Evolutionary conservation across 23 tunicate genomes (phyloP).

Genomic region (Clavelina lepadiformis): DNA sequence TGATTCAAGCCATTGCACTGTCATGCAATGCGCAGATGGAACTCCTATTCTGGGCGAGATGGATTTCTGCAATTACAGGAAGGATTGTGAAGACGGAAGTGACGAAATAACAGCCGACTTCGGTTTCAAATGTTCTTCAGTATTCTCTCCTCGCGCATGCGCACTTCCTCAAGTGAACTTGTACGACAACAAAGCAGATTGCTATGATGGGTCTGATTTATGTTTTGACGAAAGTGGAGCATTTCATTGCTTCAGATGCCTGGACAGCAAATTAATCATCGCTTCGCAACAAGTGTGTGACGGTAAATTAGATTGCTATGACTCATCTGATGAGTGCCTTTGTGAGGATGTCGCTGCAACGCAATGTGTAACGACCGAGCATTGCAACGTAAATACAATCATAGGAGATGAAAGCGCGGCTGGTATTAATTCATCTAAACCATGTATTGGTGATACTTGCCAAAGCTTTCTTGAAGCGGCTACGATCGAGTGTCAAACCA

Average conservation of each 20-base stretch:
- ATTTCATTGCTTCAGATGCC: conserved; percentile 10
- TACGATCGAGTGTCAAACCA: too few relatives aligned
- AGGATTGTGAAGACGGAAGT: background rate
- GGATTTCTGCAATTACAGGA: background rate
- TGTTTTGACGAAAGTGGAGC: conserved; percentile 13
- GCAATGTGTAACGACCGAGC: too few relatives aligned
- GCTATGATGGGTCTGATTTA: conserved; percentile 13
- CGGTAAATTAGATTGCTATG: conserved; percentile 19
- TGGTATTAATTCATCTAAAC: too few relatives aligned
- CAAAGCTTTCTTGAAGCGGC: too few relatives aligned
- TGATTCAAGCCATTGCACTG: too few relatives aligned
- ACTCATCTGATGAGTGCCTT: conserved; percentile 19
- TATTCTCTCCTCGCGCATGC: background rate
- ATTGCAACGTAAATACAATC: too few relatives aligned
- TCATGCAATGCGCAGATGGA: conserved; percentile 7
- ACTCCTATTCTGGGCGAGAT: background rate
- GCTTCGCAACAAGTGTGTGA: conserved; percentile 20
- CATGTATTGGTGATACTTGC: too few relatives aligned
- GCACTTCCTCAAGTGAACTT: conserved; percentile 20
- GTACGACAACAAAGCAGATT: conserved; percentile 2
- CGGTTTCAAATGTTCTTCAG: conserved; percentile 8
- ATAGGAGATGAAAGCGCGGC: too few relatives aligned
- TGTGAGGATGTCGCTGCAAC: too few relatives aligned
- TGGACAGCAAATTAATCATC: conserved; percentile 10
- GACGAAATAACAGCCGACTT: conserved; percentile 4